Evolutionary conservation across 2,113 vertebrate species (phyloP).

Genomic region (Hippocampus abdominalis): DNA sequence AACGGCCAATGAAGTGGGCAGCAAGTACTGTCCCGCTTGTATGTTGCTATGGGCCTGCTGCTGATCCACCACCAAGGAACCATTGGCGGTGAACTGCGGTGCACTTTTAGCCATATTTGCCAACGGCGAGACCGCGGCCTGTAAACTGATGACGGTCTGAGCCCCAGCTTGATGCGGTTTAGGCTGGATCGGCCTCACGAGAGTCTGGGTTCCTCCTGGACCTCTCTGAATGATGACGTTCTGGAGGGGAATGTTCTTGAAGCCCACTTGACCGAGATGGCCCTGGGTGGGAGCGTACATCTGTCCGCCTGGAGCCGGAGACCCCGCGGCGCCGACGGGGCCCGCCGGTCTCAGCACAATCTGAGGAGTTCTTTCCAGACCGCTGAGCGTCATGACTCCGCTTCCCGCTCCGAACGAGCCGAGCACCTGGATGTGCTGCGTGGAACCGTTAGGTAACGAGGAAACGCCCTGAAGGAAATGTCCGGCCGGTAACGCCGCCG

Average conservation of each 20-base stretch:
- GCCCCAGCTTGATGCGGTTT: slow-evolving; percentile 87
- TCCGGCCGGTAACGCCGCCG: slow-evolving; percentile 78
- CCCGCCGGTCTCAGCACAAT: slow-evolving; percentile 86
- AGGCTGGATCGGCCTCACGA: slow-evolving; percentile 89
- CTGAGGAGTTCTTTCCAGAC: slow-evolving; percentile 87
- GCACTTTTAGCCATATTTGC: slow-evolving; percentile 68
- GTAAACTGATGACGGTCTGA: slow-evolving; percentile 85
- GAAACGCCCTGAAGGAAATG: slow-evolving; percentile 91
- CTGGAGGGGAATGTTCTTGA: slow-evolving; percentile 93
- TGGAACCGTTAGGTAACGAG: slow-evolving; percentile 86
- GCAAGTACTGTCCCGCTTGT: slow-evolving; percentile 84
- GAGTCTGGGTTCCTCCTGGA: slow-evolving; percentile 77
- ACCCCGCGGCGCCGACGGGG: slow-evolving; percentile 49
- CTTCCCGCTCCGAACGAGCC: slow-evolving; percentile 86
- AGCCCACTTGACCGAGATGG: slow-evolving; percentile 79
- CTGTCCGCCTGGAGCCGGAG: slow-evolving; percentile 54
- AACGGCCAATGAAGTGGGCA: slow-evolving; percentile 83
- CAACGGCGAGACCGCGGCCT: slow-evolving; percentile 67
- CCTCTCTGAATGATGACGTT: slow-evolving; percentile 97
- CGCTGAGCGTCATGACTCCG: slow-evolving; percentile 93
- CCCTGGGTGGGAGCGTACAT: slow-evolving; percentile 83
- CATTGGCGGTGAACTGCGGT: slow-evolving; percentile 62
- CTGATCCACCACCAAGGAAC: slow-evolving; percentile 74
- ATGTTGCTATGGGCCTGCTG: slow-evolving; percentile 75
- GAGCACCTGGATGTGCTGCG: slow-evolving; percentile 92